Evolutionary conservation across 2,113 vertebrate genomes (phyloP).

Genomic region (Oenanthe melanoleuca): DNA sequence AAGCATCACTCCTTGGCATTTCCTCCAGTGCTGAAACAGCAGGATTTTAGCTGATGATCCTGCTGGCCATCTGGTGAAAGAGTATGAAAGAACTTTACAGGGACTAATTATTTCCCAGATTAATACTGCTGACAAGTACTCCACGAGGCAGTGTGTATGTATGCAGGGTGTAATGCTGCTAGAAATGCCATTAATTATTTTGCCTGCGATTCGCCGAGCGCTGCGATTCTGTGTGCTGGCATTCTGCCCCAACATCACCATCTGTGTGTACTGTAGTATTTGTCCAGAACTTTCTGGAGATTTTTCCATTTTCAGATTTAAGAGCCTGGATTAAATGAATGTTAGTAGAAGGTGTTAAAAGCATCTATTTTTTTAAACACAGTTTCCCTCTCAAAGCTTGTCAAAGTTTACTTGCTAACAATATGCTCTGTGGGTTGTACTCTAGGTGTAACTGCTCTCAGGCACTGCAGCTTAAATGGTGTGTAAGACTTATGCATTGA

Average conservation of each 20-base stretch:
- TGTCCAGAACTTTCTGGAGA: background rate
- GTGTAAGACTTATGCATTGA: background rate
- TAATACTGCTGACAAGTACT: constrained; percentile 71
- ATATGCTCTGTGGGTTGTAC: background rate
- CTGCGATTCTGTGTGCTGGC: background rate
- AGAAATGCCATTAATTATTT: constrained; percentile 48
- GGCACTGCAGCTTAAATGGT: background rate
- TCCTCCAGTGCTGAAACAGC: constrained; percentile 66
- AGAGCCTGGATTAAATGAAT: background rate
- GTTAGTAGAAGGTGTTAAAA: background rate
- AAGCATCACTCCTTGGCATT: constrained; percentile 30
- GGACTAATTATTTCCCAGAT: constrained; percentile 68
- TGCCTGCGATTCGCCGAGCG: background rate
- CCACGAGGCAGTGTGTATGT: background rate
- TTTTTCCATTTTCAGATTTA: constrained; percentile 4
- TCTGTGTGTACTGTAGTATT: background rate
- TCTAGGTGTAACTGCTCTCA: background rate
- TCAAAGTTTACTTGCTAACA: background rate
- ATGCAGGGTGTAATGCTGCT: constrained; percentile 17
- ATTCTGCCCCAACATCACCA: background rate
- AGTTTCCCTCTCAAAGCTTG: background rate
- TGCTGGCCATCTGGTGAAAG: constrained; percentile 72
- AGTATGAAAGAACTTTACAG: constrained; percentile 46
- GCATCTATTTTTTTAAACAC: background rate
- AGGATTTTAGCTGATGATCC: constrained; percentile 73